Conservation (phyloP, 2,797 vertebrate species). For the Taeniopygia guttata region DNA sequence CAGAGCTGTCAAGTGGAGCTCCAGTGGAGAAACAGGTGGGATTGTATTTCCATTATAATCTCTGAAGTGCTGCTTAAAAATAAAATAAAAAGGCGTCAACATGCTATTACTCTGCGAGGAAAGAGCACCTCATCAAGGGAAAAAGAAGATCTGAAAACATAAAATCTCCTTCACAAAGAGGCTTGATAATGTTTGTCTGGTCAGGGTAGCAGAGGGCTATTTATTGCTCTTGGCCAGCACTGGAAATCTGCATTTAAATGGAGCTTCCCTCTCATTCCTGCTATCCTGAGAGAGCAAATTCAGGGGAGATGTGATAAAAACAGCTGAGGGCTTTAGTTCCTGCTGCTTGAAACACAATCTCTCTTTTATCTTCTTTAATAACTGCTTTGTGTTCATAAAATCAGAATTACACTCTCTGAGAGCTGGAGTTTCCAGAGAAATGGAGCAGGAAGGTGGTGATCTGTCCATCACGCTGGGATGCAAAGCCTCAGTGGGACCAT, state of each 20-base stretch:
- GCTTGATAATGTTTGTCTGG: constrained; percentile 24
- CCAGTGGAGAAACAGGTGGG: background rate
- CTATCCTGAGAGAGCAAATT: constrained; percentile 21
- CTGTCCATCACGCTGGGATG: fast-evolving
- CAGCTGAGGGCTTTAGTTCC: constrained; percentile 19
- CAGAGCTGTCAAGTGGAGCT: constrained; percentile 19
- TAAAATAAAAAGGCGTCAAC: constrained; percentile 24
- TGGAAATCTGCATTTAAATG: constrained; percentile 67
- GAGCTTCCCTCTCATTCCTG: constrained; percentile 10
- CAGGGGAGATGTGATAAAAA: background rate
- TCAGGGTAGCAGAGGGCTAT: background rate
- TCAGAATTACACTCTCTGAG: background rate
- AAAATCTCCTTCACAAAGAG: constrained; percentile 28
- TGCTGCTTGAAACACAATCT: constrained; percentile 4
- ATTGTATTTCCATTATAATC: constrained; percentile 3
- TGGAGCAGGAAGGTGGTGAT: background rate
- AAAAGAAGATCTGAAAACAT: background rate
- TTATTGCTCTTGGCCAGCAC: constrained; percentile 41
- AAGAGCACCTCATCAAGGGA: background rate
- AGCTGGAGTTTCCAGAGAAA: background rate
- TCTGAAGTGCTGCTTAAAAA: constrained; percentile 43
- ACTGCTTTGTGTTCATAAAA: constrained; percentile 28
- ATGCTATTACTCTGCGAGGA: background rate
- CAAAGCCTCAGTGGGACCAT: background rate
- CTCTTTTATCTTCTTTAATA: constrained; percentile 38